Base-by-base conservation (phyloP, 2,888 invertebrate genomes). In the Synanthedon vespiformis region DNA sequence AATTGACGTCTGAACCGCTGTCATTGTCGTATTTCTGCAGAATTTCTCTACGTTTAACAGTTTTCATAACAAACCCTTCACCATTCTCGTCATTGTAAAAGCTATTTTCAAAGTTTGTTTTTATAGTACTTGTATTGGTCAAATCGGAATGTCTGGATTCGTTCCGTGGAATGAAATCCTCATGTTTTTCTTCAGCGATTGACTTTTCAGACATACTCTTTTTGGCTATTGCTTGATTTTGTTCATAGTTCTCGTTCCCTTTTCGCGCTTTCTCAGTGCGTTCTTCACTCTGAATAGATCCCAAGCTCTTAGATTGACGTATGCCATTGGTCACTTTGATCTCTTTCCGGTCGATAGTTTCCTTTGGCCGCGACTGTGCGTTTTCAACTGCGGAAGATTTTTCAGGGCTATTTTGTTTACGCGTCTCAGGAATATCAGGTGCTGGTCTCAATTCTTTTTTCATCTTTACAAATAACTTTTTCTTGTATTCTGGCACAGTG, bases 11-110 rank as follows among this genome's bases (percentile, higher is more conserved):
- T 8, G 92, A 90, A 67, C 92, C 92, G 57, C 90, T 90, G 49
- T 89, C 88, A 61, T 90, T 90, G 56, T 90, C 90, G 70, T 93
- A 93, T 74, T 91, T 92, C 66, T 92, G 92, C 34, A 93, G 77
- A 61, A 93, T 93, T 72, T 92, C 92, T 72, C 92, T 90, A 48
- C 93, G 87, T 61, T 92, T 93, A 0, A 93, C 92, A 18, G 92
- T 92, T 84, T 92, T 91, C 88, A 93, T 89, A 50, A 91, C 89
- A 62, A 90, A 84, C 0, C 92, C 90, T 55, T 92, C 92, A n/a
- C 90, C 91, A 62, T 88, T 90, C 62, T 89, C 84, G 63, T 90
- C 90, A 60, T 90, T 90, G 60, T 90, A 91, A 62, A 91, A 91
- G 66, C 92, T 91, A 57, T 92, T 91, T 67, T 92, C 91, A 63